Evolutionary conservation across 2,113 vertebrate species (phyloP), one percentile per base, ranked within the genome.

Genomic region (Vanacampus margaritifer): DNA sequence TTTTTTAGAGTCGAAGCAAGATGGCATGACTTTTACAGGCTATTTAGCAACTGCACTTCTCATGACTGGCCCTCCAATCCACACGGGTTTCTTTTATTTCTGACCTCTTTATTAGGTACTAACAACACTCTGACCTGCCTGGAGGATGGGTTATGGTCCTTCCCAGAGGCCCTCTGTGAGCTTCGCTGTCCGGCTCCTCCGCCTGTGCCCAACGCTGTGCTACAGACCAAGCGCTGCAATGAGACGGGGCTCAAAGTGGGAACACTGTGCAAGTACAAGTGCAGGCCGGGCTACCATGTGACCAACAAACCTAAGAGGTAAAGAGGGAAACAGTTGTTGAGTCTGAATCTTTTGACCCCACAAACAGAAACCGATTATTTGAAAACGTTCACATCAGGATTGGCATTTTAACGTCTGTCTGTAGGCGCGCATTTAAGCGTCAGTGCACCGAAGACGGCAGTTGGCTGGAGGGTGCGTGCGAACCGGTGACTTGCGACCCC

Each of bases 101-200:
- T n/a, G 9, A 51, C 0, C 2, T 19, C 0, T 28, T 51, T 41
- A 46, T 24, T 81, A 99, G 97, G 97, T 67, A 94, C 92, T 75
- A 98, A 98, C 84, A 98, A 93, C 87, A 89, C 93, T 36, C 89
- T 99, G 64, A 95, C 91, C 36, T 99, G 97, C 69, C 89, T 98
- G 81, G 96, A 97, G 64, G 97, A 99, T 0, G 97, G 97, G 1
- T 89, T 99, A 60, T 99, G 97, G 97, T 99, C 97, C n/a, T 98
- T 98, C 72, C 97, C 97, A 0, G 96, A 99, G 68, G 95, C 97
- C 24, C 88, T 98, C 24, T 99, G 97, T 61, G 96, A 99, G 87
- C 92, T 99, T 45, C 94, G 96, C 88, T 99, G 97, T 76, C 92
- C 93, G 0, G 93, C 94, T 6, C 96, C 97, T 1, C 94, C 95